Conservation (phyloP, 1,140 invertebrate species). For the Telenomus remus region DNA sequence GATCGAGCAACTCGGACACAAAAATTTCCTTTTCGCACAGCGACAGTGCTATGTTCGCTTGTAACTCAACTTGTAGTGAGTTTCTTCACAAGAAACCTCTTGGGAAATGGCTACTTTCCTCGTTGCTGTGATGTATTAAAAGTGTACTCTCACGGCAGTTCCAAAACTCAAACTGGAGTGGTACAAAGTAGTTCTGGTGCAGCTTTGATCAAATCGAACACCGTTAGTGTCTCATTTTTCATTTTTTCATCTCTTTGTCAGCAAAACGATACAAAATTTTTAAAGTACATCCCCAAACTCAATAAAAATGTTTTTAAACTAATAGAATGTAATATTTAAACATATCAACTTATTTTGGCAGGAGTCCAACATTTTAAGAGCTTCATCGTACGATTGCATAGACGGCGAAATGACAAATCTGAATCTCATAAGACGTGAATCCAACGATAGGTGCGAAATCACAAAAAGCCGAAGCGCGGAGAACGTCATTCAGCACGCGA, state of each 20-base stretch:
- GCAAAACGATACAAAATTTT: too few species aligned
- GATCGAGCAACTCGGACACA: constrained; percentile 76
- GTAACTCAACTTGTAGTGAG: constrained; percentile 77
- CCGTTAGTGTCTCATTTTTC: constrained; percentile 33
- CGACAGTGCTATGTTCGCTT: constrained; percentile 79
- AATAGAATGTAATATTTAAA: not conserved
- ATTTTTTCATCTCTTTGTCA: not conserved
- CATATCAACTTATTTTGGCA: constrained; percentile 12
- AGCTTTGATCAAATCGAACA: constrained; percentile 68
- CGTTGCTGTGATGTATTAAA: constrained; percentile 70
- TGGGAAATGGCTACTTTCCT: constrained; percentile 77
- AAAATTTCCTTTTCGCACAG: constrained; percentile 79
- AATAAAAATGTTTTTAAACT: too few species aligned
- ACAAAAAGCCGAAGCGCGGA: constrained; percentile 53
- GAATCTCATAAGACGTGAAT: constrained; percentile 46
- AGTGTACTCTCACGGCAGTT: constrained; percentile 70
- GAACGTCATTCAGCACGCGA: constrained; percentile 61
- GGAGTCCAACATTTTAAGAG: constrained; percentile 45
- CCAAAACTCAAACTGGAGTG: constrained; percentile 68
- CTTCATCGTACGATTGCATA: constrained; percentile 45
- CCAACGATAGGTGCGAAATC: constrained; percentile 49
- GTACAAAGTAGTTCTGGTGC: constrained; percentile 71
- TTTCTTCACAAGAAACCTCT: constrained; percentile 76
- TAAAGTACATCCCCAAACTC: too few species aligned
- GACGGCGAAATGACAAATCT: constrained; percentile 50